Percentiles rank a stretch among this genome's conserved stretches.
Conservation (phyloP, 1,140 invertebrate genomes). For the Procambarus virginalis region DNA sequence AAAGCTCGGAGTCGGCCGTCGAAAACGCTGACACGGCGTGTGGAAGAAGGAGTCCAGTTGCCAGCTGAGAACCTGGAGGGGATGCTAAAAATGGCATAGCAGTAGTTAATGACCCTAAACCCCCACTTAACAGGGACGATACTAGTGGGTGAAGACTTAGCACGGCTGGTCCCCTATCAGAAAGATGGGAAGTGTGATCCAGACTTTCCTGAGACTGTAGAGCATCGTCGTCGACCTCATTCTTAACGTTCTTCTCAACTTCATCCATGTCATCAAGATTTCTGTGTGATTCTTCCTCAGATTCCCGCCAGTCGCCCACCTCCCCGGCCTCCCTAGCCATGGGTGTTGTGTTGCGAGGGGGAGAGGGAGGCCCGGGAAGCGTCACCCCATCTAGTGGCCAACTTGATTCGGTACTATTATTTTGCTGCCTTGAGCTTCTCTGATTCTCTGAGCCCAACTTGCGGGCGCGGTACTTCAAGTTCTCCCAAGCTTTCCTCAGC, state of each 20-base stretch:
- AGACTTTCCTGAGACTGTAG: slow-evolving; percentile 18
- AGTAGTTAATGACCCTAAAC: slow-evolving; percentile 40
- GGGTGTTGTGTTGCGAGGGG: slow-evolving; percentile 11
- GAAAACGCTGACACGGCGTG: slow-evolving; percentile 39
- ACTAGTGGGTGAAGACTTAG: slow-evolving; percentile 61
- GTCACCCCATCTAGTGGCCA: slow-evolving; percentile 60
- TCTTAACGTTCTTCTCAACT: slow-evolving; percentile 35
- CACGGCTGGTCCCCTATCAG: slow-evolving; percentile 32
- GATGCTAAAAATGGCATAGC: slow-evolving; percentile 57
- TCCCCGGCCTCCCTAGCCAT: slow-evolving; percentile 16
- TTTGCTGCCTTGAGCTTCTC: slow-evolving; percentile 40
- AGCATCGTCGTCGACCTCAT: slow-evolving; percentile 38
- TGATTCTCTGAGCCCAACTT: slow-evolving; percentile 61
- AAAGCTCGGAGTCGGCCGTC: slow-evolving; percentile 10
- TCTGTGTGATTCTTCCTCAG: slow-evolving; percentile 40
- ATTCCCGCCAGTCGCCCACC: slow-evolving; percentile 25
- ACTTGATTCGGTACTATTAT: slow-evolving; percentile 20
- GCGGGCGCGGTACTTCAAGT: slow-evolving; percentile 64
- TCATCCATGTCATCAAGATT: slow-evolving; percentile 38
- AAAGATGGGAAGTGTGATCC: neutral
- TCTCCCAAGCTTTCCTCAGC: slow-evolving; percentile 67
- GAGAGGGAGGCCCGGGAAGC: slow-evolving; percentile 19
- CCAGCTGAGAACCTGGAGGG: slow-evolving; percentile 37
- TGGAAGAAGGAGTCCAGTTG: slow-evolving; percentile 44
- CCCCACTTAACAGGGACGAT: slow-evolving; percentile 49